A percentile compares a stretch with the other conserved stretches of the same genome.
These are phyloP conservation scores for Tokudaia tokunoshimensis DNA, from an alignment of 2,797 vertebrate genomes.

Conservation along the genomic window DNA sequence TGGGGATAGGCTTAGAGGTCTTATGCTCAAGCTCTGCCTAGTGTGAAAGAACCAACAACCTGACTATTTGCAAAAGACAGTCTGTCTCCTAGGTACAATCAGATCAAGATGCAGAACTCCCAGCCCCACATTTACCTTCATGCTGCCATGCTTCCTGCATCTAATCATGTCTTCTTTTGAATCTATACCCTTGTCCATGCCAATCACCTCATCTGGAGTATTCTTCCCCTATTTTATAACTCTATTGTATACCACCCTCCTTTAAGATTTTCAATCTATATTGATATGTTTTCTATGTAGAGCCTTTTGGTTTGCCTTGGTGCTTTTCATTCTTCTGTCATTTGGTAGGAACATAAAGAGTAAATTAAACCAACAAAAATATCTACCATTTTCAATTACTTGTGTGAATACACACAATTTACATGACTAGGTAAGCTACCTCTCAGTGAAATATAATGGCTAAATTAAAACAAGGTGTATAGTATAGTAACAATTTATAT, in stretches of 20 bases:
- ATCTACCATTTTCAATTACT: background rate
- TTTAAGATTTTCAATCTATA: background rate
- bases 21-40: too few relatives aligned
- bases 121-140: too few relatives aligned
- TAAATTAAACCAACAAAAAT: conserved; percentile 12
- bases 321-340: background rate
- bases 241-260: background rate
- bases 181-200: background rate
- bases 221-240: background rate
- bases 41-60: too few relatives aligned
- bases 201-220: background rate
- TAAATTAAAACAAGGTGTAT: conserved; percentile 29
- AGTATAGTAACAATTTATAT: background rate
- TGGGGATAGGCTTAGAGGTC: too few relatives aligned
- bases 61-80: too few relatives aligned
- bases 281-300: background rate
- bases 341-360: conserved; percentile 16
- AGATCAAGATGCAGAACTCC: too few relatives aligned
- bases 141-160: too few relatives aligned
- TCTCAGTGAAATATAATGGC: background rate
- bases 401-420: background rate
- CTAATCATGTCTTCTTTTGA: background rate
- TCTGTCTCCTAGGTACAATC: too few relatives aligned
- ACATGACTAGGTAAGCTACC: background rate
- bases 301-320: background rate